Base-by-base conservation (phyloP, 2,888 invertebrate genomes). In the Pediacus dermestoides region DNA sequence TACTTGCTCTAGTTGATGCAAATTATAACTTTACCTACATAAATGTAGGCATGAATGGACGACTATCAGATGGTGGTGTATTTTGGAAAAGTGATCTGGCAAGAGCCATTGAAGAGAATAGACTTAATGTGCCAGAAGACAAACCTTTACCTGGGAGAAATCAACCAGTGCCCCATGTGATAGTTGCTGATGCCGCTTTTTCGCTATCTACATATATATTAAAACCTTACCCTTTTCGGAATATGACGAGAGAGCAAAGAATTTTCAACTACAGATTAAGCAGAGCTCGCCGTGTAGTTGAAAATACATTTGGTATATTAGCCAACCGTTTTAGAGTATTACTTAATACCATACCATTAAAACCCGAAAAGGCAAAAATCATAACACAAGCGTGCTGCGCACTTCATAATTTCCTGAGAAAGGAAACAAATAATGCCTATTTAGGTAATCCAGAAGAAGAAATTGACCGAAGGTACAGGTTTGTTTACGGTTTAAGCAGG, bases 171-270 rank as follows among this genome's bases (percentile, higher is more conserved):
- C 54, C 57, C 4, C 50, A 49, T 48, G 52, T 56, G 2, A 49
- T 56, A 16, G 50, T 61, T 13, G 56, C 53, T 4, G 60, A 60
- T 50, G 52, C 53, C 30, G 58, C 56, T 14, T 62, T 61, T 46
- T 44, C 55, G 7, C 22, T 60, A 16, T 45, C 42, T 31, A 27
- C 34, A 6, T 35, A 49, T 31, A 45, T 58, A 34, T 30, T 53
- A 35, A 61, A 61, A 44, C 59, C 60, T 9, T 58, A 45, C 44
- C 45, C 56, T 13, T 30, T 44, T 2, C 37, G 41, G 9, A 36
- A 37, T 23, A 27, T 48, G 16, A 30, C 39, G 4, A 16, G 18
- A 8, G 38, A 34, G 25, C 37, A 51, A 30, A 35, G 27, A 30
- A 47, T 44, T 25, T 48, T 39, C 30, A 48, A 48, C 18, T 48